Percentiles rank a stretch among this genome's conserved stretches.
Conservation (phyloP, 2,888 invertebrate species). For the Drosophila neutralis region DNA sequence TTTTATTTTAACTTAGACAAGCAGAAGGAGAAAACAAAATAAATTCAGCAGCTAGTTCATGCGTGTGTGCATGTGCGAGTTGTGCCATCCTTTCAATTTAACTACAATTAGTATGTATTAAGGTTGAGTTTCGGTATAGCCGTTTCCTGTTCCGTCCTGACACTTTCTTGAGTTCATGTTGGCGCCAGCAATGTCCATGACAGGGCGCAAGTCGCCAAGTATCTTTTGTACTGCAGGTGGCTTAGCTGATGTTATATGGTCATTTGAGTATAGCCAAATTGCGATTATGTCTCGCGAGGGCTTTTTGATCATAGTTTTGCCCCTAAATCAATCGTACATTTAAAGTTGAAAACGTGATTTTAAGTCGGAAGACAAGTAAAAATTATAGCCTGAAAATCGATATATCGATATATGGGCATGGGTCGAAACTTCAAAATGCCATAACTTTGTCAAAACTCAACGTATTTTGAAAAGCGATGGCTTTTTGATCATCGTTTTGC, state of each 20-base stretch:
- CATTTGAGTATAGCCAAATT: slow-evolving; percentile 20
- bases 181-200: slow-evolving; percentile 34
- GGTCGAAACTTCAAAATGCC: no score
- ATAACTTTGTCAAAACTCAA: no score
- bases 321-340: no score
- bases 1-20: slow-evolving; percentile 44
- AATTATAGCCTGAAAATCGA: no score
- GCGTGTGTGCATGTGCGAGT: slow-evolving; percentile 11
- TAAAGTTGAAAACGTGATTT: no score
- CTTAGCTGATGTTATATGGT: slow-evolving; percentile 21
- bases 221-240: slow-evolving; percentile 23
- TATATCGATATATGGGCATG: no score
- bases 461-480: no score
- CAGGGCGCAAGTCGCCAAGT: slow-evolving; percentile 1
- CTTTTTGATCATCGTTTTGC: no score
- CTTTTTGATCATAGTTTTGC: no score
- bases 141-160: slow-evolving; percentile 42
- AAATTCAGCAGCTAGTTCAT: background rate
- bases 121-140: slow-evolving; percentile 42
- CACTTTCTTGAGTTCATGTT: slow-evolving; percentile 18
- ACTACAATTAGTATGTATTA: slow-evolving; percentile 54
- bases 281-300: background rate
- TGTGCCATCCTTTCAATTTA: slow-evolving; percentile 61
- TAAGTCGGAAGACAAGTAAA: no score
- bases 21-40: slow-evolving; percentile 10